A percentile compares a stretch with the other conserved stretches of the same genome.
phyloP scores from a whole-genome alignment of 1,140 invertebrate species.

The Coptotermes formosanus region DNA sequence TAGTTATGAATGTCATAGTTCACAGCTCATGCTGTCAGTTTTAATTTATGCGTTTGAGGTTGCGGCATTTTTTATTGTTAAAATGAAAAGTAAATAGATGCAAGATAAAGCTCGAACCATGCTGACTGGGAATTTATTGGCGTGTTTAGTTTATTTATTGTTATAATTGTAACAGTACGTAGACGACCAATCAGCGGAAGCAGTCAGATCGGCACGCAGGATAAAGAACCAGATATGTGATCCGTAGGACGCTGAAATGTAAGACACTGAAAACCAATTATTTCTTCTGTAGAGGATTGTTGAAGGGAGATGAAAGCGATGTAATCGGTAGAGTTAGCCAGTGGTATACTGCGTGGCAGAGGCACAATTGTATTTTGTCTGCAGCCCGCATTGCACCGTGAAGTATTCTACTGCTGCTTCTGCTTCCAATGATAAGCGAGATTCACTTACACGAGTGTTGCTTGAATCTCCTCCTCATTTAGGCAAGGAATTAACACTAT shows the following conservation, averaged over 20 bases:
- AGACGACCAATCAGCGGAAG: not conserved
- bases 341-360: not conserved
- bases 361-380: not conserved
- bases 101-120: not conserved
- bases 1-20: not conserved
- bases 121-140: not conserved
- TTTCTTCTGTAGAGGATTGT: not conserved
- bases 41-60: not conserved
- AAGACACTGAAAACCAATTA: not conserved
- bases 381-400: not conserved
- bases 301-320: not conserved
- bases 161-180: not conserved
- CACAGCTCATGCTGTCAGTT: not conserved
- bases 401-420: not conserved
- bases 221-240: no score
- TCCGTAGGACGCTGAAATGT: no score
- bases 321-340: not conserved
- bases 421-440: not conserved
- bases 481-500: no score
- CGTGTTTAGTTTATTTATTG: not conserved
- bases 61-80: not conserved
- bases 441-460: no score
- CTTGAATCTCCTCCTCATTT: not conserved
- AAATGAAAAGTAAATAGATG: not conserved
- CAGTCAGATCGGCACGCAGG: no score